phyloP scores from a whole-genome alignment of 2,888 invertebrate species.

The Drosophila bunnanda region DNA sequence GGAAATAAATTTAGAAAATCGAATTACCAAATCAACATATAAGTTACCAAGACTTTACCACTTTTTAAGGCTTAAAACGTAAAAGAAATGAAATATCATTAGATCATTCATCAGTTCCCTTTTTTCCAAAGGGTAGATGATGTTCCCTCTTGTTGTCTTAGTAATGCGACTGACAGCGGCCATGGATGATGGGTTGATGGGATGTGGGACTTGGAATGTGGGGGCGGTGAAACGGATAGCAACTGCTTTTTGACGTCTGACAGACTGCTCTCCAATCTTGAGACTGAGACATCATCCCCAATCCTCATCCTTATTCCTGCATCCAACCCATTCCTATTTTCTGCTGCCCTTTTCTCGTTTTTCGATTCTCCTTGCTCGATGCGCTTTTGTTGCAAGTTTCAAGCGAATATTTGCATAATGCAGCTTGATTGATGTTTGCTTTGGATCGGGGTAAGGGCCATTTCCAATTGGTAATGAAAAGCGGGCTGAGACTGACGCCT shows the following conservation, averaged over 20 bases:
- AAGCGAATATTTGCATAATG: constrained; percentile 75
- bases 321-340: neutral
- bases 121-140: constrained; percentile 11
- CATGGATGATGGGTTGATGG: constrained; percentile 36
- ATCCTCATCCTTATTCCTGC: neutral
- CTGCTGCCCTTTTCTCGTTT: constrained; percentile 9
- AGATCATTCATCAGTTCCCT: no score
- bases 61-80: neutral
- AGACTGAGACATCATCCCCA: constrained; percentile 14
- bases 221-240: constrained; percentile 42
- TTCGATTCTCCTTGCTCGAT: constrained; percentile 33
- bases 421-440: constrained; percentile 74
- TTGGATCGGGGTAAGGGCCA: constrained; percentile 27
- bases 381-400: constrained; percentile 78
- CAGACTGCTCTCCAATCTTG: constrained; percentile 50
- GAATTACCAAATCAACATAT: no score
- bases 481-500: constrained; percentile 43
- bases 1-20: no score
- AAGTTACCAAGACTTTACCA: neutral
- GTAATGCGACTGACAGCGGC: constrained; percentile 53
- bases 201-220: constrained; percentile 13
- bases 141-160: constrained; percentile 42
- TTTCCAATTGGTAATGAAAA: constrained; percentile 73
- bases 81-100: neutral
- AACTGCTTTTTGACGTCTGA: constrained; percentile 58